Evolutionary conservation across 2,113 vertebrate species (phyloP), one percentile per base, ranked within the genome.

Genomic region (Zosterops hypoxanthus): DNA sequence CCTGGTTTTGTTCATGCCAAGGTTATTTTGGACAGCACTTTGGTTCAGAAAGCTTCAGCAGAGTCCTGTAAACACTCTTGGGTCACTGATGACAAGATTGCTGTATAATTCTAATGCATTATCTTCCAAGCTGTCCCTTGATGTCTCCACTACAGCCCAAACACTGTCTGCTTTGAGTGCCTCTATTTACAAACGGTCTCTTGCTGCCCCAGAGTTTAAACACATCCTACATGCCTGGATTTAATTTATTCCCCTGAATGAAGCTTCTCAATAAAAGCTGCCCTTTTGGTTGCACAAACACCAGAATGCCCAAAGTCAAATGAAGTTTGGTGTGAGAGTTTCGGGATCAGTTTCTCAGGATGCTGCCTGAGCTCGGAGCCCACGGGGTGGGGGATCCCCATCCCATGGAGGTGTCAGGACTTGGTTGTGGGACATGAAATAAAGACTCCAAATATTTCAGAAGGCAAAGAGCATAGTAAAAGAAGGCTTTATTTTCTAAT

Each of bases 141-240:
- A 75, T 65, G 82, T 80, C 94, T 82, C 66, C 71, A 33, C 70
- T 23, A 8, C 1, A 73, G 76, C 68, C 91, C 87, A 64, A 95
- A 68, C 82, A 42, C 49, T 41, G 71, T 39, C 89, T 72, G 56
- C 47, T 84, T 63, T 68, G 52, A 90, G 68, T 59, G 81, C 64
- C 82, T 83, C 94, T 94, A 49, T 95, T 95, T 95, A 93, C 93
- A 82, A 80, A 92, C 19, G 60, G 15, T 65, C 89, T 60, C 66
- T 13, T 12, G 3, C 91, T 89, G 34, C 12, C 46, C 77, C 84
- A 29, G 39, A 82, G 63, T 77, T 95, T 94, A 95, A 96, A 96
- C 75, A 79, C 5, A 3, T 76, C 65, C 44, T 59, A 19, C 91
- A 92, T 53, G 68, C 15, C 91, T 63, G 42, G 57, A 60, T 86